Evolutionary conservation across 2,113 vertebrate species (phyloP).

Genomic region (Isichthys henryi): DNA sequence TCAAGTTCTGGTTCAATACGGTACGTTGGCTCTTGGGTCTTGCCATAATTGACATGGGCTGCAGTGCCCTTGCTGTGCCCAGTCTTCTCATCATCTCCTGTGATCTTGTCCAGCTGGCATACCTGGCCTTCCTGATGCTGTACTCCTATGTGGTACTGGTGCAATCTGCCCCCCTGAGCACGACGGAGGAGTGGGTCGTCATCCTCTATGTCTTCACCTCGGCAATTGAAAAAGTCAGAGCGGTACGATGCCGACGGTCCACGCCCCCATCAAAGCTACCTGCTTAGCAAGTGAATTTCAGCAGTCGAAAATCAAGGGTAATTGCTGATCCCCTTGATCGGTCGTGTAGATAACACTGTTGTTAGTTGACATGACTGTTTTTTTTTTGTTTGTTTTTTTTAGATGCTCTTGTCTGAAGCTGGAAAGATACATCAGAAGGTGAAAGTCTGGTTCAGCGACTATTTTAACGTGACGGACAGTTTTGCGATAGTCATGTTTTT

Average conservation of each 20-base stretch:
- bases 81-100: not conserved
- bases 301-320: not conserved
- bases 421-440: conserved; percentile 95
- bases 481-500: conserved; percentile 89
- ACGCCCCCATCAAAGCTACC: not conserved
- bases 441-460: conserved; percentile 96
- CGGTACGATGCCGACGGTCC: conserved; percentile 60
- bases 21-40: conserved; percentile 48
- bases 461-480: conserved; percentile 92
- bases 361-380: conserved; percentile 8
- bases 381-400: conserved; percentile 48
- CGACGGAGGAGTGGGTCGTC: conserved; percentile 90
- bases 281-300: not conserved
- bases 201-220: conserved; percentile 96
- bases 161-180: conserved; percentile 71
- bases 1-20: conserved; percentile 98
- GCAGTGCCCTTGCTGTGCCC: not conserved
- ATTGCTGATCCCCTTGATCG: too few relatives aligned
- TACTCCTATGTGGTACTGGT: conserved; percentile 95
- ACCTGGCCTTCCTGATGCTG: conserved; percentile 91
- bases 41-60: not conserved
- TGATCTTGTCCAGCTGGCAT: conserved; percentile 71
- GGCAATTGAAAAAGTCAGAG: conserved; percentile 90
- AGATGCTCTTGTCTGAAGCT: conserved; percentile 98
- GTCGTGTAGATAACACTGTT: not conserved